Evolutionary conservation across 2,797 vertebrate genomes (phyloP).

Genomic region (Gymnodraco acuticeps): DNA sequence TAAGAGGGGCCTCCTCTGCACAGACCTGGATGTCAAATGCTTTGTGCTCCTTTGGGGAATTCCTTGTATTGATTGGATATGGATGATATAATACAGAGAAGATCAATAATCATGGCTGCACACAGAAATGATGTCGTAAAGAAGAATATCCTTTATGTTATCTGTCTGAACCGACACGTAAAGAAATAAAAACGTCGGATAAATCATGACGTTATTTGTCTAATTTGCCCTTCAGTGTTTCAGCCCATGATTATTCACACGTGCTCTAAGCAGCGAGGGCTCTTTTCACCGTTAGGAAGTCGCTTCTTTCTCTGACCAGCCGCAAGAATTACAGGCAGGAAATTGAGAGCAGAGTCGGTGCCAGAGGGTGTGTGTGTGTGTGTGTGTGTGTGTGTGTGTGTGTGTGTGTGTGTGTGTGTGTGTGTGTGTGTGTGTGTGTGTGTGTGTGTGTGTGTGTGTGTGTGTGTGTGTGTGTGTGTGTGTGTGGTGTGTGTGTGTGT

Average conservation of each 20-base stretch:
- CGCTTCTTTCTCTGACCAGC: constrained; percentile 74
- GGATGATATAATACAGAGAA: constrained; percentile 38
- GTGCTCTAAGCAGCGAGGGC: constrained; percentile 56
- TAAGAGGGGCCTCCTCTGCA: constrained; percentile 27
- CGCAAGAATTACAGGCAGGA: constrained; percentile 84
- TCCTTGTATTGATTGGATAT: constrained; percentile 48
- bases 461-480: constrained; percentile 23
- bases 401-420: constrained; percentile 74
- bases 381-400: constrained; percentile 22
- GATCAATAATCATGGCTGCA: constrained; percentile 43
- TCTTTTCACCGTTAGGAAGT: constrained; percentile 79
- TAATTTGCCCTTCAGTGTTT: constrained; percentile 18
- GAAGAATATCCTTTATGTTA: not conserved
- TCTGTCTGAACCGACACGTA: not conserved
- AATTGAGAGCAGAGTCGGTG: constrained; percentile 79
- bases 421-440: constrained; percentile 80
- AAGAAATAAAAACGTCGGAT: not conserved
- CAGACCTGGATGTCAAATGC: constrained; percentile 15
- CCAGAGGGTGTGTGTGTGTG: constrained; percentile 75
- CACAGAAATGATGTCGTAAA: constrained; percentile 7
- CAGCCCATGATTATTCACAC: constrained; percentile 61
- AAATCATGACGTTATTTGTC: not conserved
- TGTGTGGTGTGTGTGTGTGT: constrained; percentile 74
- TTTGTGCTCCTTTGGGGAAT: constrained; percentile 39
- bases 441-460: constrained; percentile 73